phyloP scores from a whole-genome alignment of 2,888 invertebrate species.

The Schizaphis graminum region DNA sequence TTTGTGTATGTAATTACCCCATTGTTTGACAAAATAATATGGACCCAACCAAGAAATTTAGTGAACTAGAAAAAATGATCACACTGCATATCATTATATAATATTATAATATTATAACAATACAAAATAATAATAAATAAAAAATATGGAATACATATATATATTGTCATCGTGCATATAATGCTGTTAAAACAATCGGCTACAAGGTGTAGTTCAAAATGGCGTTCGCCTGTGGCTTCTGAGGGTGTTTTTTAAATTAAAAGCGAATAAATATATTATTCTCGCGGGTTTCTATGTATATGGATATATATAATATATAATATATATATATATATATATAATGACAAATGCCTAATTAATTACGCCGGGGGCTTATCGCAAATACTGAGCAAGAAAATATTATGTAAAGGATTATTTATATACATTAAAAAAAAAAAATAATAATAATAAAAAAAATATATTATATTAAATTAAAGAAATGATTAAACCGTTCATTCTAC shows the following conservation, averaged over 20 bases:
- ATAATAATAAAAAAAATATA: neutral
- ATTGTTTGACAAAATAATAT: neutral
- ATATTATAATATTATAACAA: neutral
- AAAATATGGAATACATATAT: neutral
- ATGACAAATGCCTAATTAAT: slow-evolving; percentile 55
- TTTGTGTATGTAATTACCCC: neutral
- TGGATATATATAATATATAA: slow-evolving; percentile 10
- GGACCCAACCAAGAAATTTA: neutral
- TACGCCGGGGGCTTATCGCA: slow-evolving; percentile 46
- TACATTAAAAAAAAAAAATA: neutral
- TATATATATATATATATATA: neutral
- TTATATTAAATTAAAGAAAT: slow-evolving; percentile 14
- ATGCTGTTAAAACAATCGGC: slow-evolving; percentile 42
- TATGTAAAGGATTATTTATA: slow-evolving; percentile 24
- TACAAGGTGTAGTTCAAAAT: slow-evolving; percentile 56
- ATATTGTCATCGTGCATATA: slow-evolving; percentile 49
- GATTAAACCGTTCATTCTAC: slow-evolving; percentile 62
- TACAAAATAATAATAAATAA: neutral
- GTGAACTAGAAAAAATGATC: neutral
- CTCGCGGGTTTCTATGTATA: slow-evolving; percentile 54
- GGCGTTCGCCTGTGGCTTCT: slow-evolving; percentile 31
- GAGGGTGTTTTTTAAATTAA: slow-evolving; percentile 58
- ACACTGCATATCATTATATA: neutral
- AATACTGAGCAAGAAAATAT: slow-evolving; percentile 55
- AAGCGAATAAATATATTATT: slow-evolving; percentile 56